These are phyloP conservation scores for Ochlodes sylvanus DNA, from an alignment of 2,888 invertebrate genomes.

Conservation along the genomic window DNA sequence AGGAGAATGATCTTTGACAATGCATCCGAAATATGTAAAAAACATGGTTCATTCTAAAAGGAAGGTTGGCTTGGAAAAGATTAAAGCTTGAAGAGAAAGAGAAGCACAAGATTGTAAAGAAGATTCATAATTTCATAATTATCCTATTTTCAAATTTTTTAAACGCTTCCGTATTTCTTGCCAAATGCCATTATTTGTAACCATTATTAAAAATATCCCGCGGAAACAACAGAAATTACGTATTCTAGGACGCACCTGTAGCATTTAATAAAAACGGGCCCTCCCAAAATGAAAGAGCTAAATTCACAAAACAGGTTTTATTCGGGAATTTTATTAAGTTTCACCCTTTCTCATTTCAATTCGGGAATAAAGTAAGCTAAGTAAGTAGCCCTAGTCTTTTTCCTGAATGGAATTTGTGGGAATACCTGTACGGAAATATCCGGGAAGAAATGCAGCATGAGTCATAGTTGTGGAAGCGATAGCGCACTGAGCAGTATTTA, in stretches of 20 bases:
- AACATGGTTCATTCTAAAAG: too few relatives aligned
- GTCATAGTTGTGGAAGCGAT: slow-evolving; percentile 1
- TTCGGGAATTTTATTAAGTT: slow-evolving; percentile 43
- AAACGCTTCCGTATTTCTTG: too few relatives aligned
- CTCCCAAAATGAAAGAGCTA: slow-evolving; percentile 27
- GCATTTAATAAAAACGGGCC: slow-evolving; percentile 29
- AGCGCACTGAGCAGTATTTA: slow-evolving; percentile 3
- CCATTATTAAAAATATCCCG: background rate
- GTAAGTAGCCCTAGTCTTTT: slow-evolving; percentile 20
- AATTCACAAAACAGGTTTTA: slow-evolving; percentile 42
- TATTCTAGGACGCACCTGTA: slow-evolving; percentile 28
- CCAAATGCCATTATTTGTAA: too few relatives aligned
- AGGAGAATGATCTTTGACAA: too few relatives aligned
- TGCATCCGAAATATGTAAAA: too few relatives aligned
- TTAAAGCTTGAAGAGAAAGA: too few relatives aligned
- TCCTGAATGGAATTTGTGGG: slow-evolving; percentile 20
- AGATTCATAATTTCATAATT: too few relatives aligned
- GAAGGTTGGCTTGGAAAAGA: too few relatives aligned
- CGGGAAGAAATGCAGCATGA: slow-evolving; percentile 20
- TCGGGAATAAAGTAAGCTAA: slow-evolving; percentile 51
- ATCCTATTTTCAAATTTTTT: too few relatives aligned
- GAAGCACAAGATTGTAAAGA: too few relatives aligned
- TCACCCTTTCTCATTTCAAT: slow-evolving; percentile 52
- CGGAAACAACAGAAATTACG: slow-evolving; percentile 24
- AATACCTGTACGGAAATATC: slow-evolving; percentile 15